Evolutionary conservation across 2,113 vertebrate genomes (phyloP).

Genomic region (Hyperoodon ampullatus): DNA sequence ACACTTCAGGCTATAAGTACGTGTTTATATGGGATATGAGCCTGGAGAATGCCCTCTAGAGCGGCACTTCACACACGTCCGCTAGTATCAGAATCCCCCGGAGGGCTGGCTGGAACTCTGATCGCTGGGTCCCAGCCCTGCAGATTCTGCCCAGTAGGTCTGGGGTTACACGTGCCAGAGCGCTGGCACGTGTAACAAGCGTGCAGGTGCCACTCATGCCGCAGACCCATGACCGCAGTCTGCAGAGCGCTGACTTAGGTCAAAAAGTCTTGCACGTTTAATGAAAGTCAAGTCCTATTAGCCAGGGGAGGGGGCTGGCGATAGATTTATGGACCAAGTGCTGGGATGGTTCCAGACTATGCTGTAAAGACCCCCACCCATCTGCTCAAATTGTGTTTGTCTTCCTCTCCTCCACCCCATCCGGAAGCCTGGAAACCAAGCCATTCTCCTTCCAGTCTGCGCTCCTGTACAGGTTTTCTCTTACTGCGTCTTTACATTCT

Average conservation of each 20-base stretch:
- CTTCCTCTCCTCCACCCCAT: too few species aligned
- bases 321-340: not conserved
- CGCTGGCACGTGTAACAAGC: not conserved
- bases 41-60: not conserved
- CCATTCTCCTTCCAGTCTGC: not conserved
- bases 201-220: not conserved
- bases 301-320: not conserved
- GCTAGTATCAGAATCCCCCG: not conserved
- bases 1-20: not conserved
- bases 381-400: not conserved
- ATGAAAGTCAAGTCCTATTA: not conserved
- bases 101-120: not conserved
- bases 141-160: not conserved
- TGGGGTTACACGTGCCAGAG: too few species aligned
- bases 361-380: not conserved
- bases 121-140: not conserved
- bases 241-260: not conserved
- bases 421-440: not conserved
- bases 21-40: not conserved
- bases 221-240: not conserved
- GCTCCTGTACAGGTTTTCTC: not conserved
- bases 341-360: not conserved
- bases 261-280: not conserved
- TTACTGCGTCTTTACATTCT: not conserved
- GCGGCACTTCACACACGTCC: accelerated